Evolutionary conservation across 2,888 invertebrate genomes (phyloP).

Genomic region (Pecten maximus): DNA sequence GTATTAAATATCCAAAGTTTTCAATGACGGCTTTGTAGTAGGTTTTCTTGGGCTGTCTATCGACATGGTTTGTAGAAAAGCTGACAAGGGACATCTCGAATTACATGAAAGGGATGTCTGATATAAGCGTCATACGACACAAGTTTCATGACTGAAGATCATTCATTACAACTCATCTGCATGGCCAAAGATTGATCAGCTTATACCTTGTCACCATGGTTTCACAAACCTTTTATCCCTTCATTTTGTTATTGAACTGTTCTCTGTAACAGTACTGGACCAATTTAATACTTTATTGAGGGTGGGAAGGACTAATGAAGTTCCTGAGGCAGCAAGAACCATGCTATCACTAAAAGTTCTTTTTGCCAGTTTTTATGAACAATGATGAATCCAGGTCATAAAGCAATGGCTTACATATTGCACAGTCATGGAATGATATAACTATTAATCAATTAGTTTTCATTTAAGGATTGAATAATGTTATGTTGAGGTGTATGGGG

Average conservation of each 20-base stretch:
- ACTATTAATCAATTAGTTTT: background rate
- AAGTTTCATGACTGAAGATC: background rate
- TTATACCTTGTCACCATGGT: background rate
- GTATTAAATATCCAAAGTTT: no score
- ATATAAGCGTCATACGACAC: background rate
- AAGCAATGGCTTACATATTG: background rate
- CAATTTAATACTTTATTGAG: background rate
- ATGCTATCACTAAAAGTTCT: background rate
- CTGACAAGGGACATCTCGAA: background rate
- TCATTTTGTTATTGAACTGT: background rate
- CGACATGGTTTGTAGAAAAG: no score
- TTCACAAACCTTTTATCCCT: background rate
- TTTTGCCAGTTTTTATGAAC: background rate
- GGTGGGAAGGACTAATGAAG: background rate
- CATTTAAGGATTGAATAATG: background rate
- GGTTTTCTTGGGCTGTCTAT: no score
- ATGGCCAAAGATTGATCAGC: background rate
- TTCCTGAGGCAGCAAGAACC: background rate
- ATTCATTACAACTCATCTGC: background rate
- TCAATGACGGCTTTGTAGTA: no score
- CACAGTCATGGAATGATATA: background rate
- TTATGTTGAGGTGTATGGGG: no score
- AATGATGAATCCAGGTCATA: background rate
- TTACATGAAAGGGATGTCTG: background rate
- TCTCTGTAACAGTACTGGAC: background rate